A percentile compares a stretch with the other conserved stretches of the same genome.
Conservation (phyloP, 2,888 invertebrate species). For the Lochmaea capreae region DNA sequence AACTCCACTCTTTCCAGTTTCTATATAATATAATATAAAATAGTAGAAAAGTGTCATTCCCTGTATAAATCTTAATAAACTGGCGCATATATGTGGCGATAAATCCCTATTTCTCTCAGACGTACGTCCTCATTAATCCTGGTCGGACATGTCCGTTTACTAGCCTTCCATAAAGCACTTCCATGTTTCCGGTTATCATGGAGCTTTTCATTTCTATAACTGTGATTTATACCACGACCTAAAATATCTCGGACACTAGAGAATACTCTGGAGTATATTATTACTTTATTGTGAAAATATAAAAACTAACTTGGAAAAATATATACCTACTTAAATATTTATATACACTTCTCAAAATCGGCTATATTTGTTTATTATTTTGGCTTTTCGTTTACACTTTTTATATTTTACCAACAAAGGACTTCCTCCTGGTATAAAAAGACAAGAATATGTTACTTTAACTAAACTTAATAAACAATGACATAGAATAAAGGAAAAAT, state of each 20-base stretch:
- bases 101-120: slow-evolving; percentile 66
- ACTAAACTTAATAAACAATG: too few relatives aligned
- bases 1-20: too few relatives aligned
- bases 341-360: too few relatives aligned
- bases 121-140: slow-evolving; percentile 68
- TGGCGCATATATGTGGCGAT: slow-evolving; percentile 65
- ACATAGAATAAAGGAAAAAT: too few relatives aligned
- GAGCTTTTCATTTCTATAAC: slow-evolving; percentile 62
- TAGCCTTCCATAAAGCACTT: slow-evolving; percentile 65
- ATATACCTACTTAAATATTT: too few relatives aligned
- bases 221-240: slow-evolving; percentile 51
- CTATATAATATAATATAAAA: not conserved
- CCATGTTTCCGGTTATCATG: slow-evolving; percentile 65
- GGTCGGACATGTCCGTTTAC: slow-evolving; percentile 64
- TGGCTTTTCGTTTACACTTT: too few relatives aligned
- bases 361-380: too few relatives aligned
- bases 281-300: not conserved
- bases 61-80: slow-evolving; percentile 68
- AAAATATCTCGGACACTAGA: slow-evolving; percentile 12
- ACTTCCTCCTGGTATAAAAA: too few relatives aligned
- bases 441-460: too few relatives aligned
- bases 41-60: slow-evolving; percentile 33
- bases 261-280: not conserved
- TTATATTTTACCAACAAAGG: too few relatives aligned
- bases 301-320: not conserved